Evolutionary conservation across 1,140 invertebrate genomes (phyloP).

Genomic region (Neodiprion pinetum): DNA sequence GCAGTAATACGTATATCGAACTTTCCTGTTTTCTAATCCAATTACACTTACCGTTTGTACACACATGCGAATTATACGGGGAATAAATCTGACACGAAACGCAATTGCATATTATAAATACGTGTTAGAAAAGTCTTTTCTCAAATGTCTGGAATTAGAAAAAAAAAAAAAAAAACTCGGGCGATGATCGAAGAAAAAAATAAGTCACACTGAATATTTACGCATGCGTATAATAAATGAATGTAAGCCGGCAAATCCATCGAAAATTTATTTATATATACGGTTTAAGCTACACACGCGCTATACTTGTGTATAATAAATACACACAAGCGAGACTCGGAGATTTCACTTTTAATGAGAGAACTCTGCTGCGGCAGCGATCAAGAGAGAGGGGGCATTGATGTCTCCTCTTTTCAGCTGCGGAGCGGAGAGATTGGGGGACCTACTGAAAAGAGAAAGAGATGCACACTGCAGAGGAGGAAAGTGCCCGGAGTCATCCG

Average conservation of each 20-base stretch:
- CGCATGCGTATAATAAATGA: too few relatives aligned
- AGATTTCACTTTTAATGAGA: neutral
- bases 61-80: too few relatives aligned
- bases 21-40: slow-evolving; percentile 1
- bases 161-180: too few relatives aligned
- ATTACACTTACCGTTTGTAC: neutral
- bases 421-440: neutral
- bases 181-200: too few relatives aligned
- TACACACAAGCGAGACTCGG: neutral
- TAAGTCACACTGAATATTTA: too few relatives aligned
- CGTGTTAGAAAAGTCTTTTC: too few relatives aligned
- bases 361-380: neutral
- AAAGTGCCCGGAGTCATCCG: neutral
- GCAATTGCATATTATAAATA: too few relatives aligned
- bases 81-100: too few relatives aligned
- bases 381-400: neutral
- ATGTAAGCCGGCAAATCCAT: too few relatives aligned
- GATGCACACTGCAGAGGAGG: neutral
- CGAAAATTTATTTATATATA: too few relatives aligned
- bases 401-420: neutral
- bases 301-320: neutral
- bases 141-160: too few relatives aligned
- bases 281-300: too few relatives aligned
- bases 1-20: neutral
- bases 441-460: neutral